A percentile compares a stretch with the other conserved stretches of the same genome.
phyloP scores from a whole-genome alignment of 2,888 invertebrate genomes.

The Metacarcinus magister region DNA sequence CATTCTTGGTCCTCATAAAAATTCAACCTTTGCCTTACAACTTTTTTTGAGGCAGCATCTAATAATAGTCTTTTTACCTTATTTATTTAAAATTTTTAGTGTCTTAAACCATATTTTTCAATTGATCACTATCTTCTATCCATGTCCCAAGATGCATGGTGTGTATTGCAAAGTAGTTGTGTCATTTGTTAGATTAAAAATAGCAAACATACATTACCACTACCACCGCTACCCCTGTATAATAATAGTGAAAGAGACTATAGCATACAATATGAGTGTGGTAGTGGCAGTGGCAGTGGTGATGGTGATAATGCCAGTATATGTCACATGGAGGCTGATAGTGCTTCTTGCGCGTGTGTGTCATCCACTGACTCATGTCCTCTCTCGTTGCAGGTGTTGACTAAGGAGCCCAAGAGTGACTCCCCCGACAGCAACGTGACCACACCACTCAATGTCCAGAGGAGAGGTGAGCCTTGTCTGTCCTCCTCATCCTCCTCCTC shows the following conservation, averaged over 20 bases:
- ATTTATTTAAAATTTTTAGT: neutral
- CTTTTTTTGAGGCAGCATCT: neutral
- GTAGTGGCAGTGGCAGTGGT: neutral
- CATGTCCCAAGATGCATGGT: too few species aligned
- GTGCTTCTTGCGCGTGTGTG: neutral
- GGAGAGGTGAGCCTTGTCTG: conserved; percentile 64
- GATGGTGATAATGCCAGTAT: neutral
- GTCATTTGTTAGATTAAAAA: too few species aligned
- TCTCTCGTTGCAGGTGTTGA: conserved; percentile 68
- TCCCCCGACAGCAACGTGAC: conserved; percentile 66
- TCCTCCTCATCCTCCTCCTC: neutral
- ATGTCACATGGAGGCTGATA: neutral
- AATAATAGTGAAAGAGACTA: neutral
- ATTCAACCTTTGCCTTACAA: neutral
- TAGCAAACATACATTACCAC: too few species aligned
- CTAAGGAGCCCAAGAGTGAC: conserved; percentile 69
- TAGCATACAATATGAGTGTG: neutral
- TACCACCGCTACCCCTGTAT: too few species aligned
- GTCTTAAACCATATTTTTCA: neutral
- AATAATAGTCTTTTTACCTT: neutral
- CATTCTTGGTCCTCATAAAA: neutral
- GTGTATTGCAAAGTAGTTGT: neutral
- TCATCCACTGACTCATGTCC: neutral
- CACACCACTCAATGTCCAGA: conserved; percentile 69
- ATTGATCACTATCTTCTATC: neutral